Evolutionary conservation across 2,888 invertebrate species (phyloP).

Genomic region (Cyrtodaria siliqua): DNA sequence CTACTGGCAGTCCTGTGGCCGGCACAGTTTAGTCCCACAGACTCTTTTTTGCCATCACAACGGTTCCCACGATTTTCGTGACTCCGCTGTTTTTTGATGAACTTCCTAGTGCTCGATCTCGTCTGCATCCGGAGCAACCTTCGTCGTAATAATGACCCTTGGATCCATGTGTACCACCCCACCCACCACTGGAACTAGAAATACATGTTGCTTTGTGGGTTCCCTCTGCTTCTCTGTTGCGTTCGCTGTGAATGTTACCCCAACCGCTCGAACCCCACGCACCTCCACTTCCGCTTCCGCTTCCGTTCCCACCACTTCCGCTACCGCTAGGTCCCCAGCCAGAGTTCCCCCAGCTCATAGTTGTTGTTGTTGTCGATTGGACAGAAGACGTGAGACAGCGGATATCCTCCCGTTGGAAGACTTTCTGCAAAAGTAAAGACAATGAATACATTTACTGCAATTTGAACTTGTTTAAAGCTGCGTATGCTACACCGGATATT

Average conservation of each 20-base stretch:
- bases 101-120: conserved; percentile 34
- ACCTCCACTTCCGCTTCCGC: conserved; percentile 8
- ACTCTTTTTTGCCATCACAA: conserved; percentile 33
- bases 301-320: conserved; percentile 2
- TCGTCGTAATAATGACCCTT: conserved; percentile 43
- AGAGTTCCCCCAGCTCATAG: too few relatives aligned
- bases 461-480: too few relatives aligned
- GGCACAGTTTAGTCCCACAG: conserved; percentile 45
- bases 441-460: too few relatives aligned
- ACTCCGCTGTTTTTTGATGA: not conserved
- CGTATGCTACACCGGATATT: too few relatives aligned
- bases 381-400: too few relatives aligned
- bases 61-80: not conserved
- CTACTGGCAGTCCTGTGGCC: too few relatives aligned
- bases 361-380: too few relatives aligned
- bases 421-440: too few relatives aligned
- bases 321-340: too few relatives aligned
- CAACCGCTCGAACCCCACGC: conserved; percentile 34
- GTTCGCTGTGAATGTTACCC: conserved; percentile 5
- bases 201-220: conserved; percentile 38
- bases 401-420: too few relatives aligned
- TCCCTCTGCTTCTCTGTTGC: conserved; percentile 38
- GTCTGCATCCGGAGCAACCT: conserved; percentile 44
- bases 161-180: conserved; percentile 20
- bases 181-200: conserved; percentile 22